Evolutionary conservation across 2,113 vertebrate species (phyloP).

Genomic region (Poeciliopsis retropinna): DNA sequence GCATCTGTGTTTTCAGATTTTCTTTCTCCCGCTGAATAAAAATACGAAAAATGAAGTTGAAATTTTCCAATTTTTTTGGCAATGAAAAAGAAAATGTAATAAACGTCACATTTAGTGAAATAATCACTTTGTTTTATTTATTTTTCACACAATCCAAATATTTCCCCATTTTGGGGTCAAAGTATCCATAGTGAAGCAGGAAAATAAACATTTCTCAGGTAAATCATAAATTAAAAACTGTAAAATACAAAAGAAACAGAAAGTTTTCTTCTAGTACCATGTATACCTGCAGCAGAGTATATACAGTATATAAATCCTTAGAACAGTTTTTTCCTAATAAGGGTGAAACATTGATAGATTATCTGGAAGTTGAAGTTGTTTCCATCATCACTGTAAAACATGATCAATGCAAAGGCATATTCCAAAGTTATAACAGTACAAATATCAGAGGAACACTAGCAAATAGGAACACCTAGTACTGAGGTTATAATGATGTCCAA

Average conservation of each 20-base stretch:
- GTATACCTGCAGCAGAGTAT: background rate
- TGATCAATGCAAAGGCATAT: conserved; percentile 78
- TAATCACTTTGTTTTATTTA: background rate
- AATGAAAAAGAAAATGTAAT: background rate
- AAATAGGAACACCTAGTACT: conserved; percentile 72
- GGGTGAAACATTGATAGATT: background rate
- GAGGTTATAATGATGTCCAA: conserved; percentile 61
- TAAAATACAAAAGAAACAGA: background rate
- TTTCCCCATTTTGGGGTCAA: background rate
- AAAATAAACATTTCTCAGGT: conserved; percentile 12
- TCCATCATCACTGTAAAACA: conserved; percentile 53
- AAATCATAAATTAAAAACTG: background rate
- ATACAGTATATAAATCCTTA: background rate
- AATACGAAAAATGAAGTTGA: background rate
- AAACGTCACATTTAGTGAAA: background rate
- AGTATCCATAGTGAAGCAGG: conserved; percentile 3
- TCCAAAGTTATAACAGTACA: conserved; percentile 79
- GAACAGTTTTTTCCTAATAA: background rate
- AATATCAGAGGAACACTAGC: conserved; percentile 77
- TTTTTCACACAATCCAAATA: background rate
- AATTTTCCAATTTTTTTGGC: background rate
- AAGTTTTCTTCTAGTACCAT: background rate
- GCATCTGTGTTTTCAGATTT: background rate
- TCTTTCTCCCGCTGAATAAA: background rate
- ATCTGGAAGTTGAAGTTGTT: conserved; percentile 40